A percentile compares a stretch with the other conserved stretches of the same genome.
Evolutionary conservation across 2,113 vertebrate genomes (phyloP).

Genomic region (Suricata suricatta): DNA sequence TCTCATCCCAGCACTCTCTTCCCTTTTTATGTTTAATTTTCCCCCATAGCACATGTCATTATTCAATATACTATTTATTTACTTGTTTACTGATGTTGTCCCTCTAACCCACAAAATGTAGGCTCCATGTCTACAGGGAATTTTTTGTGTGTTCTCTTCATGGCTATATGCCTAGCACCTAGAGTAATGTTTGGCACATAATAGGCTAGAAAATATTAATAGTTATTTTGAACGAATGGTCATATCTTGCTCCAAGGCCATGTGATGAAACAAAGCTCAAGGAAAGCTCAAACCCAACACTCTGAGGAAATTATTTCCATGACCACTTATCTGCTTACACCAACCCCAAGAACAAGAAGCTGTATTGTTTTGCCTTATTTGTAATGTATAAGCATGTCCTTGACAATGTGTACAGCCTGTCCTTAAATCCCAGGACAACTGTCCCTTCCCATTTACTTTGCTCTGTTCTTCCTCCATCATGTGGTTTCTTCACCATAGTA

Average conservation of each 20-base stretch:
- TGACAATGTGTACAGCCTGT: not conserved
- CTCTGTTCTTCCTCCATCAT: not conserved
- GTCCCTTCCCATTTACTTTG: not conserved
- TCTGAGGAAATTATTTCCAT: not conserved
- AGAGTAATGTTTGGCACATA: not conserved
- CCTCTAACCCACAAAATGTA: not conserved
- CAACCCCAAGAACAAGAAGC: not conserved
- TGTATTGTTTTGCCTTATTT: not conserved
- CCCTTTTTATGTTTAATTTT: not conserved
- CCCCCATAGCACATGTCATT: not conserved
- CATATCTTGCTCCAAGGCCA: not conserved
- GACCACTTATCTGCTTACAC: not conserved
- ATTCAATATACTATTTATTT: not conserved
- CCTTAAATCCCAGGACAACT: not conserved
- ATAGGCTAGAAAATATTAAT: not conserved
- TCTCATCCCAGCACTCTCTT: not conserved
- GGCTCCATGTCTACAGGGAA: not conserved
- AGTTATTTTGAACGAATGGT: not conserved
- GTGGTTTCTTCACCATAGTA: not conserved
- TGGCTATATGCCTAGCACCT: not conserved
- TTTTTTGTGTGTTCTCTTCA: not conserved
- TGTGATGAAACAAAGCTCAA: not conserved
- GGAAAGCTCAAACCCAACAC: not conserved
- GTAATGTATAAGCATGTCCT: not conserved
- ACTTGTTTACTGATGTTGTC: not conserved